These are phyloP conservation scores for Hipparchia semele DNA, from an alignment of 2,888 invertebrate species.

Conservation along the genomic window DNA sequence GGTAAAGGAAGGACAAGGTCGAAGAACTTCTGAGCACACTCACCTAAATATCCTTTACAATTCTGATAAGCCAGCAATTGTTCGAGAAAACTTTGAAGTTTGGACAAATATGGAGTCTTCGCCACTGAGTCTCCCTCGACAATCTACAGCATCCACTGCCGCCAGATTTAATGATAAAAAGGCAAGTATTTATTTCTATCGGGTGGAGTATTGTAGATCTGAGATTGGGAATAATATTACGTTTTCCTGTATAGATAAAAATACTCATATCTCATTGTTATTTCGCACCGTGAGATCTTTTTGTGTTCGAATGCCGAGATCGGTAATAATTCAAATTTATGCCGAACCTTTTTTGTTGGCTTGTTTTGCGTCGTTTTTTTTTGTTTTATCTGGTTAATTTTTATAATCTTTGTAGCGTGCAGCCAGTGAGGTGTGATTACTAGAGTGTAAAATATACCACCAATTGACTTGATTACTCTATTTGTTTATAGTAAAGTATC, in stretches of 20 bases:
- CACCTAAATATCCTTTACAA: too few species aligned
- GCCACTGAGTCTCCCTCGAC: constrained; percentile 42
- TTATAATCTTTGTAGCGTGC: constrained; percentile 23
- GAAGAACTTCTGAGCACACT: too few species aligned
- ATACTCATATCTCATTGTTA: constrained; percentile 55
- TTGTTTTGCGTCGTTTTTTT: constrained; percentile 35
- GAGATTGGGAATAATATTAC: constrained; percentile 60
- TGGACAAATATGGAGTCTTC: too few species aligned
- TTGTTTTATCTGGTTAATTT: constrained; percentile 31
- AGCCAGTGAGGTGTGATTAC: not conserved
- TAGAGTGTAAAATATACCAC: not conserved
- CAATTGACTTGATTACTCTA: too few species aligned
- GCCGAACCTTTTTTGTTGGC: constrained; percentile 39
- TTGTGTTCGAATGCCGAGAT: constrained; percentile 46
- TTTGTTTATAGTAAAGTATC: too few species aligned
- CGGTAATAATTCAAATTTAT: constrained; percentile 44
- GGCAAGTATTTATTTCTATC: constrained; percentile 66
- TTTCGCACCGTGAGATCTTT: constrained; percentile 58
- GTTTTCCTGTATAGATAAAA: constrained; percentile 67
- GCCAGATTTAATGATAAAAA: constrained; percentile 66
- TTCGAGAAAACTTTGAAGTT: too few species aligned
- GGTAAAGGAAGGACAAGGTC: too few species aligned
- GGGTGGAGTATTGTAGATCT: constrained; percentile 62
- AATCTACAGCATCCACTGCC: too few species aligned
- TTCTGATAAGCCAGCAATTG: too few species aligned